Conservation (phyloP, 1,140 invertebrate genomes). For the Dreissena polymorpha region DNA sequence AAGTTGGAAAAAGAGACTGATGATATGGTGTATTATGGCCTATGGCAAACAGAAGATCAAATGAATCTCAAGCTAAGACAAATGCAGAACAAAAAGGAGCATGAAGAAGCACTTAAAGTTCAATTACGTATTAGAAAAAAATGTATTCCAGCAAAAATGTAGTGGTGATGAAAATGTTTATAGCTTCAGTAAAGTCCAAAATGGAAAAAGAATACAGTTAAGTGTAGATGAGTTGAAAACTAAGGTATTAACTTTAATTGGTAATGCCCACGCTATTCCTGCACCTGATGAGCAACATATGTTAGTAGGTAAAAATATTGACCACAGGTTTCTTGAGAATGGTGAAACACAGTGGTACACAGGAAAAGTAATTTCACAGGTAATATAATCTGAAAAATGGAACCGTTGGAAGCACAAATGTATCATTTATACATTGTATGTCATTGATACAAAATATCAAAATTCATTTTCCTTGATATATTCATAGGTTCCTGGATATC, state of each 20-base stretch:
- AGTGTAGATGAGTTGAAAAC: conserved; percentile 5
- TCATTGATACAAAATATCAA: background rate
- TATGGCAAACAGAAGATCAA: conserved; percentile 19
- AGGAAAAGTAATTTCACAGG: conserved; percentile 30
- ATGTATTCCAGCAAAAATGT: conserved; percentile 20
- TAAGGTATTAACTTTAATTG: conserved; percentile 10
- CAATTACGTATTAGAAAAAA: conserved; percentile 28
- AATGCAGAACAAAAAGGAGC: conserved; percentile 8
- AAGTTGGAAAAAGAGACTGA: conserved; percentile 13
- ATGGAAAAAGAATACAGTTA: conserved; percentile 11
- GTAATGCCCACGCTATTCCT: background rate
- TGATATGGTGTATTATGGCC: conserved; percentile 28
- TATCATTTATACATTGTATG: no score
- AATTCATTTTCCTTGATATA: background rate
- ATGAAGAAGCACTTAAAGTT: conserved; percentile 25
- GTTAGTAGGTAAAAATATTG: conserved; percentile 28
- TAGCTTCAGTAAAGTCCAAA: background rate
- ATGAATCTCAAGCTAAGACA: background rate
- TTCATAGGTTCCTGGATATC: background rate
- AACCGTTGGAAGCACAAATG: no score
- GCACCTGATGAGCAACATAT: conserved; percentile 22
- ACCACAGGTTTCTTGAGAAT: conserved; percentile 18
- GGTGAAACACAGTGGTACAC: conserved; percentile 18
- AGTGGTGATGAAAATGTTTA: conserved; percentile 34
- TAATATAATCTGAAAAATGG: no score